These are phyloP conservation scores for Cettia cetti DNA, from an alignment of 2,113 vertebrate genomes.

Conservation along the genomic window DNA sequence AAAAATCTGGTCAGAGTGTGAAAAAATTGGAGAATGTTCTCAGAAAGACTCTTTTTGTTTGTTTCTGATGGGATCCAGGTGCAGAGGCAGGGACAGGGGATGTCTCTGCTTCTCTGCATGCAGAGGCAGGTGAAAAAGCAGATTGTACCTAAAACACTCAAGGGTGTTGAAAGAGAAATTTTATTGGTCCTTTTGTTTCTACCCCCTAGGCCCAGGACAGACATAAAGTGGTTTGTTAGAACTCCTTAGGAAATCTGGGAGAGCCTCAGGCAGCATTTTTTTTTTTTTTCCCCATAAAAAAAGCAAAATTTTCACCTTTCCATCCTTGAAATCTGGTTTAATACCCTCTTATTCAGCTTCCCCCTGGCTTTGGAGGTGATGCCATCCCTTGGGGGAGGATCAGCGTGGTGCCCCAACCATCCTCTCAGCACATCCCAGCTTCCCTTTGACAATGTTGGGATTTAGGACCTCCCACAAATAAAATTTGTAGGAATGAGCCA, in stretches of 20 bases:
- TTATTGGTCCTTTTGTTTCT: neutral
- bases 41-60: neutral
- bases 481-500: neutral
- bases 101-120: neutral
- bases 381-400: neutral
- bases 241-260: neutral
- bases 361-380: neutral
- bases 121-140: neutral
- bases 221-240: neutral
- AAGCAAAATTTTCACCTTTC: neutral
- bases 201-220: neutral
- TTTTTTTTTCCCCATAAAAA: neutral
- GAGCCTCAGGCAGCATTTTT: neutral
- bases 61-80: neutral
- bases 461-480: neutral
- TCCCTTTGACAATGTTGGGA: rapidly evolving
- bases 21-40: neutral
- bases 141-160: neutral
- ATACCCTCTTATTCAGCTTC: neutral
- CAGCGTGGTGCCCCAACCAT: neutral
- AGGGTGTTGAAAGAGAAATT: neutral
- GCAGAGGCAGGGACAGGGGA: neutral
- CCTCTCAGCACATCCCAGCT: neutral
- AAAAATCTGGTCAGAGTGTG: neutral
- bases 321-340: neutral